Evolutionary conservation across 2,888 invertebrate species (phyloP).

Genomic region (Cephus pygmeus): DNA sequence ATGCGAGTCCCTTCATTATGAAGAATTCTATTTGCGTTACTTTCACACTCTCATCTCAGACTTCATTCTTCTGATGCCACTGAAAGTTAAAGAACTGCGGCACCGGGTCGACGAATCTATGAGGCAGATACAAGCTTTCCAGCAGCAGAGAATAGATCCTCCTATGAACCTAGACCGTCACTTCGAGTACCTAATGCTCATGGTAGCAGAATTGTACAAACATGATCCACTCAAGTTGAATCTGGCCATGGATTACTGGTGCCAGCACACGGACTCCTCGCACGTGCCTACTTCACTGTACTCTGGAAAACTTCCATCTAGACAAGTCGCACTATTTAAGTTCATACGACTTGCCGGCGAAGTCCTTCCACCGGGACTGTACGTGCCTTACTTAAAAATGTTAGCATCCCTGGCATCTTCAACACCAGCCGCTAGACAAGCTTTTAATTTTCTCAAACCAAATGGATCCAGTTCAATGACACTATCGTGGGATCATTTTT

Average conservation of each 20-base stretch:
- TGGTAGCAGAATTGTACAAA: slow-evolving; percentile 82
- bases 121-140: slow-evolving; percentile 79
- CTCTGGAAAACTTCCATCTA: slow-evolving; percentile 67
- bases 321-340: slow-evolving; percentile 86
- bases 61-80: slow-evolving; percentile 92
- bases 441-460: slow-evolving; percentile 81
- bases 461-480: slow-evolving; percentile 70
- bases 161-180: slow-evolving; percentile 81
- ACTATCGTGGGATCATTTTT: slow-evolving; percentile 88
- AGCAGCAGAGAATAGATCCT: slow-evolving; percentile 81
- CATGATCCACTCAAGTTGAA: slow-evolving; percentile 78
- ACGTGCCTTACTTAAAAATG: slow-evolving; percentile 89
- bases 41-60: slow-evolving; percentile 89
- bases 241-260: slow-evolving; percentile 87
- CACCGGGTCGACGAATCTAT: slow-evolving; percentile 91
- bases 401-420: slow-evolving; percentile 84
- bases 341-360: slow-evolving; percentile 91
- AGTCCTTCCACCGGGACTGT: slow-evolving; percentile 83
- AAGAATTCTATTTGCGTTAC: slow-evolving; percentile 85
- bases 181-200: slow-evolving; percentile 85
- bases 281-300: slow-evolving; percentile 60
- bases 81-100: slow-evolving; percentile 86
- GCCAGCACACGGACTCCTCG: slow-evolving; percentile 68
- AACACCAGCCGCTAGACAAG: slow-evolving; percentile 80
- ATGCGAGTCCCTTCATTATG: slow-evolving; percentile 75